These are phyloP conservation scores for Trogon surrucura DNA, from an alignment of 2,113 vertebrate species.

Conservation along the genomic window DNA sequence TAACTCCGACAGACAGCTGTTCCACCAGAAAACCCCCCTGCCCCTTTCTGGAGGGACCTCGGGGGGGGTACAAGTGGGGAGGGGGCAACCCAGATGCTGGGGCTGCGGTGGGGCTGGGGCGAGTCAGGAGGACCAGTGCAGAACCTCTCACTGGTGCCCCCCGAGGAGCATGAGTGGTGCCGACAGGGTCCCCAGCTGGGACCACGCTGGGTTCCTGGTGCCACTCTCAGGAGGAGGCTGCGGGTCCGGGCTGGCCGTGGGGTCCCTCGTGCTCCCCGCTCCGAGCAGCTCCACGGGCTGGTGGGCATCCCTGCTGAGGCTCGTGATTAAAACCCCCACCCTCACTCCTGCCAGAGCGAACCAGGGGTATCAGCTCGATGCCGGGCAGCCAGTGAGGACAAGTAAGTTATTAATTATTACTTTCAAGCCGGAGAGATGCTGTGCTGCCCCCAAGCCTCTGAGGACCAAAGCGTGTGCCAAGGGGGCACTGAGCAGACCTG, in stretches of 20 bases:
- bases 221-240: neutral
- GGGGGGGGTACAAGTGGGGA: too few relatives aligned
- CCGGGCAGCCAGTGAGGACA: too few relatives aligned
- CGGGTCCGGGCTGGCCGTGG: neutral
- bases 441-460: too few relatives aligned
- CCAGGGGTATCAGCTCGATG: neutral
- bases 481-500: too few relatives aligned
- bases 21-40: neutral
- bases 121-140: accelerated
- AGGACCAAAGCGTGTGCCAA: too few relatives aligned
- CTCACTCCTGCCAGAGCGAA: neutral
- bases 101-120: neutral
- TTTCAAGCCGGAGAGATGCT: too few relatives aligned
- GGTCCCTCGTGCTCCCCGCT: neutral
- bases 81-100: neutral
- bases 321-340: neutral
- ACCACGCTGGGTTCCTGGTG: neutral
- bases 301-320: too few relatives aligned
- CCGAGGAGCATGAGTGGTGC: neutral
- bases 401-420: too few relatives aligned
- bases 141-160: neutral
- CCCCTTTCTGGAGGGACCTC: neutral
- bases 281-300: neutral
- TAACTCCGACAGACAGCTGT: neutral
- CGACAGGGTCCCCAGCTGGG: neutral